Conservation (phyloP, 2,888 invertebrate species). For the Venustoraphidia nigricollis region DNA sequence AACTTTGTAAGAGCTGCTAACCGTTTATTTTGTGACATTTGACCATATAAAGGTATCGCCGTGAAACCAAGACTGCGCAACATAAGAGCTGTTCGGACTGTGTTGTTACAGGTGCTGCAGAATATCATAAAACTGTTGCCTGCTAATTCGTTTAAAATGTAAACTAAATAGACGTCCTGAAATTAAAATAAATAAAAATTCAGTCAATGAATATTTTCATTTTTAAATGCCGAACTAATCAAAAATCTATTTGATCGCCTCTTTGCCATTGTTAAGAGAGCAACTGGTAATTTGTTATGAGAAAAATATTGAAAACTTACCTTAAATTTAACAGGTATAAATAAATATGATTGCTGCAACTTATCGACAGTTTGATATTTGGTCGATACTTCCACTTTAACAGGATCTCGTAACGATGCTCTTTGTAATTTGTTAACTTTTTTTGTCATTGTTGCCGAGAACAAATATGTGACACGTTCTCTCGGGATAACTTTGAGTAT, state of each 20-base stretch:
- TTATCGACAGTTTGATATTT: conserved; percentile 98
- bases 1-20: conserved; percentile 93
- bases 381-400: conserved; percentile 88
- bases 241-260: too few relatives aligned
- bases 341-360: conserved; percentile 84
- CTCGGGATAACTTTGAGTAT: conserved; percentile 83
- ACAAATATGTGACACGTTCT: conserved; percentile 82
- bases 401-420: conserved; percentile 86
- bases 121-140: conserved; percentile 97
- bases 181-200: conserved; percentile 13
- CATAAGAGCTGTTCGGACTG: conserved; percentile 75
- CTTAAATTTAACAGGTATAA: conserved; percentile 92
- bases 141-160: conserved; percentile 84
- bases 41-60: conserved; percentile 95
- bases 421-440: conserved; percentile 92
- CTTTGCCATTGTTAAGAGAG: too few relatives aligned
- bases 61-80: conserved; percentile 80
- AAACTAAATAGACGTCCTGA: conserved; percentile 90
- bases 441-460: conserved; percentile 99
- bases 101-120: conserved; percentile 87
- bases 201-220: conserved; percentile 7
- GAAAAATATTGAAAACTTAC: conserved; percentile 27
- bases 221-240: conserved; percentile 1
- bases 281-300: too few relatives aligned
- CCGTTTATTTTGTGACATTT: conserved; percentile 96